Conservation (phyloP, 2,888 invertebrate species). For the Tricholauxania praeusta region DNA sequence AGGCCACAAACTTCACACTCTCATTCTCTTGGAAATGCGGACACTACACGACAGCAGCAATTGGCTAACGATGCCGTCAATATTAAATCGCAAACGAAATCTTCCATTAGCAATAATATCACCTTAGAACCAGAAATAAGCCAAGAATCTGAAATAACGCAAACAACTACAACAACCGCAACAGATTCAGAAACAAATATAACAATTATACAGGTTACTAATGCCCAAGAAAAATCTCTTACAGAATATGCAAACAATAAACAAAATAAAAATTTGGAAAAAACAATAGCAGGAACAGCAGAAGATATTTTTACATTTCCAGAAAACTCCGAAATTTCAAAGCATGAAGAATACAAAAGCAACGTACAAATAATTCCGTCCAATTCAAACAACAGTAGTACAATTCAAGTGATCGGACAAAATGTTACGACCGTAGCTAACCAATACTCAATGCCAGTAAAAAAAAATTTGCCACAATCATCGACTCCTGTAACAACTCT, state of each 20-base stretch:
- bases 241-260: slow-evolving; percentile 16
- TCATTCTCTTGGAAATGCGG: slow-evolving; percentile 62
- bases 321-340: slow-evolving; percentile 50
- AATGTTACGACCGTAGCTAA: slow-evolving; percentile 51
- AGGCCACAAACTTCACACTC: slow-evolving; percentile 66
- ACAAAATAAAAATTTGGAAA: slow-evolving; percentile 39
- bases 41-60: slow-evolving; percentile 45
- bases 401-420: slow-evolving; percentile 61
- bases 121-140: slow-evolving; percentile 53
- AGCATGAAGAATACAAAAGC: slow-evolving; percentile 61
- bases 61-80: slow-evolving; percentile 27
- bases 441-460: slow-evolving; percentile 61
- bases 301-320: slow-evolving; percentile 65
- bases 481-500: slow-evolving; percentile 26
- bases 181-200: slow-evolving; percentile 63
- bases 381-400: slow-evolving; percentile 59
- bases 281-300: slow-evolving; percentile 42
- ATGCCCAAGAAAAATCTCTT: slow-evolving; percentile 15
- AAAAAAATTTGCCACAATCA: slow-evolving; percentile 49
- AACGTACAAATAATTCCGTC: slow-evolving; percentile 69
- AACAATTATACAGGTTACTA: slow-evolving; percentile 72
- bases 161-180: slow-evolving; percentile 33
- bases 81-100: slow-evolving; percentile 3
- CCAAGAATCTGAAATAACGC: slow-evolving; percentile 29
- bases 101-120: slow-evolving; percentile 47